Conservation (phyloP, 2,113 vertebrate species). For the Eleginops maclovinus region DNA sequence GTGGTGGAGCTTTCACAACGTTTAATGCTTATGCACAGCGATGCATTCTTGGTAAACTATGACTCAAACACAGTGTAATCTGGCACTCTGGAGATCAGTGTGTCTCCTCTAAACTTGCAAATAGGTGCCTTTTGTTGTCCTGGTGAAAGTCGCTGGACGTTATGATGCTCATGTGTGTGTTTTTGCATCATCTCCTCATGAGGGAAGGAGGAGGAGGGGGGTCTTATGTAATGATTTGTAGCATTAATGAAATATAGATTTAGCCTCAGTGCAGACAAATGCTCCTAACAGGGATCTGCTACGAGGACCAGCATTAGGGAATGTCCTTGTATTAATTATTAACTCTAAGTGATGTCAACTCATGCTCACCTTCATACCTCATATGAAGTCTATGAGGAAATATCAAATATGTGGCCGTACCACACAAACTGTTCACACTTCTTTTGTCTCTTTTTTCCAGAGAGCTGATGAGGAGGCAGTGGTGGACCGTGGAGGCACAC, state of each 20-base stretch:
- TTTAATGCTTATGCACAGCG: slow-evolving; percentile 23
- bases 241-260: slow-evolving; percentile 44
- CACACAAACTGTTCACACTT: neutral
- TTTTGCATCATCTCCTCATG: slow-evolving; percentile 20
- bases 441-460: slow-evolving; percentile 75
- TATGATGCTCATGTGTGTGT: slow-evolving; percentile 39
- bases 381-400: neutral
- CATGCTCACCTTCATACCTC: neutral
- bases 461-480: slow-evolving; percentile 98
- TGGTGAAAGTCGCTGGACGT: slow-evolving; percentile 68
- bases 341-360: neutral
- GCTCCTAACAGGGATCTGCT: neutral
- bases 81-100: slow-evolving; percentile 44
- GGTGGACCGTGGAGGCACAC: slow-evolving; percentile 95
- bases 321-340: neutral
- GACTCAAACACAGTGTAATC: slow-evolving; percentile 62
- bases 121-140: slow-evolving; percentile 66
- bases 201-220: neutral
- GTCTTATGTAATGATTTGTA: slow-evolving; percentile 50
- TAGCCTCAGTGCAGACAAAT: neutral
- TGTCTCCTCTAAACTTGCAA: slow-evolving; percentile 29
- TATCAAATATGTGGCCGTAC: neutral
- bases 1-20: slow-evolving; percentile 4
- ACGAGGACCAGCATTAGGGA: too few species aligned
- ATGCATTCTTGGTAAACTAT: slow-evolving; percentile 26